These are phyloP conservation scores for Lathamus discolor DNA, from an alignment of 2,113 vertebrate genomes.

Conservation along the genomic window DNA sequence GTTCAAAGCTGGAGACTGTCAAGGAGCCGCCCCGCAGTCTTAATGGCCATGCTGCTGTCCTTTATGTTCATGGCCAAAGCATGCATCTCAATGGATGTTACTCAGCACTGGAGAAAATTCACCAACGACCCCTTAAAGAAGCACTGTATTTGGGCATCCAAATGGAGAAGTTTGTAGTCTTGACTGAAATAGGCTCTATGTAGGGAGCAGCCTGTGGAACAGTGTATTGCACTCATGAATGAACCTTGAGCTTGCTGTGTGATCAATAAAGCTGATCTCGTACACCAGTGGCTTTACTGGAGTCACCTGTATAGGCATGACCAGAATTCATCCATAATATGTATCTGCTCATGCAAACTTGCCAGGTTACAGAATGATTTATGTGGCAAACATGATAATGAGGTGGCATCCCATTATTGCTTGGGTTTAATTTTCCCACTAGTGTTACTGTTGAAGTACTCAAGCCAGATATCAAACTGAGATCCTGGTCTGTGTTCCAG, in stretches of 20 bases:
- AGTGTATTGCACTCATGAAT: rapidly evolving
- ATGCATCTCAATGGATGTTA: neutral
- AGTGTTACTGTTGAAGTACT: neutral
- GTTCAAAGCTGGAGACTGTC: neutral
- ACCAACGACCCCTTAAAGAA: neutral
- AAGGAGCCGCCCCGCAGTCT: neutral
- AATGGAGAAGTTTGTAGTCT: neutral
- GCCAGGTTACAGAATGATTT: neutral
- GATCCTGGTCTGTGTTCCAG: neutral
- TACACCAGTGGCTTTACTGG: neutral
- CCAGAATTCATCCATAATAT: neutral
- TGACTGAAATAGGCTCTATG: neutral
- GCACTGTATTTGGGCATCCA: neutral
- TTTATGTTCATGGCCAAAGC: neutral
- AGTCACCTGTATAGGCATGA: neutral
- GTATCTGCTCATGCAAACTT: rapidly evolving
- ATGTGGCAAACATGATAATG: neutral
- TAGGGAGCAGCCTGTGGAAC: neutral
- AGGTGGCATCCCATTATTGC: neutral
- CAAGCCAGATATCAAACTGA: neutral
- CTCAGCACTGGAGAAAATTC: neutral
- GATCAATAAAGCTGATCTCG: neutral
- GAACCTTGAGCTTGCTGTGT: neutral
- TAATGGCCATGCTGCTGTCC: neutral
- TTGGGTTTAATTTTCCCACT: neutral